phyloP scores from a whole-genome alignment of 2,888 invertebrate species.

The Stegophylla sp. region DNA sequence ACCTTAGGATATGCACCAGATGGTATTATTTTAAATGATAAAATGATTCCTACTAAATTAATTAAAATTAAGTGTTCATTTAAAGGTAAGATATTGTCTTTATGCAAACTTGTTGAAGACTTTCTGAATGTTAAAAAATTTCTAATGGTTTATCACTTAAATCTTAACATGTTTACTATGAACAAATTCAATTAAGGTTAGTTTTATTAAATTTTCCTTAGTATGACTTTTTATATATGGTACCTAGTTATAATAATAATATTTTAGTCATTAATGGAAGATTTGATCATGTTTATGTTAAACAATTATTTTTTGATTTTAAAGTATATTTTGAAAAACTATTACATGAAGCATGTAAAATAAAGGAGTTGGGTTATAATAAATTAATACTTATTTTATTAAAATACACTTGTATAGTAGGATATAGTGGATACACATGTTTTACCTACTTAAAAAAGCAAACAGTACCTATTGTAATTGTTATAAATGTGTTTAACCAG shows the following conservation, averaged over 20 bases:
- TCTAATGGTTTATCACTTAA: not conserved
- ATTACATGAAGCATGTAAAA: conserved; percentile 1
- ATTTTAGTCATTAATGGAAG: not conserved
- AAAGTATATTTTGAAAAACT: conserved; percentile 9
- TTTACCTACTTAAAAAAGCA: no score
- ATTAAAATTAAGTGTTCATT: not conserved
- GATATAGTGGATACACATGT: no score
- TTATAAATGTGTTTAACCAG: not conserved
- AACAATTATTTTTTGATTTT: conserved; percentile 15
- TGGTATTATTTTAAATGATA: not conserved
- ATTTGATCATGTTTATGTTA: not conserved
- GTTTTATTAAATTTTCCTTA: conserved; percentile 4
- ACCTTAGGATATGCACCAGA: no score
- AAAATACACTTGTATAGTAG: no score
- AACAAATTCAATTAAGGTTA: conserved; percentile 9
- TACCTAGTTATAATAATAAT: not conserved
- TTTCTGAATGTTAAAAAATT: not conserved
- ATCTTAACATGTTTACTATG: not conserved
- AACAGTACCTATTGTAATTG: no score
- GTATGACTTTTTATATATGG: conserved; percentile 8
- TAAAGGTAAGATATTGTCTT: not conserved
- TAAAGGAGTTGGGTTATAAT: no score
- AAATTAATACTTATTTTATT: no score
- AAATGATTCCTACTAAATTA: not conserved
- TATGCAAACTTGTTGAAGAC: not conserved